Evolutionary conservation across 2,888 invertebrate genomes (phyloP).

Genomic region (Quadriops clusia): DNA sequence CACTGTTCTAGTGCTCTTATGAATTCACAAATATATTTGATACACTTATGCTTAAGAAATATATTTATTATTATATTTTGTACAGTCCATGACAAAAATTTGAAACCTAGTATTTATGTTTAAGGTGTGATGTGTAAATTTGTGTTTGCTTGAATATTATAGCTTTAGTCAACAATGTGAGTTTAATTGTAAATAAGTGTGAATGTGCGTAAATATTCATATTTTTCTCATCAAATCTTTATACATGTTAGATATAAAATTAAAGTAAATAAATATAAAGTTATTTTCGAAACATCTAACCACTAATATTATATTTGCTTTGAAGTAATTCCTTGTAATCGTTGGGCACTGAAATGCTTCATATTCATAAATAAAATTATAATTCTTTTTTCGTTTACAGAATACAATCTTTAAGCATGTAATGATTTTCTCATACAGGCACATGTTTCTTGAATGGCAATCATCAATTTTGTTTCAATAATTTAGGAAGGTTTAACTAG

Average conservation of each 20-base stretch:
- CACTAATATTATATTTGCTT: conserved; percentile 8
- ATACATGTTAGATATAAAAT: conserved; percentile 22
- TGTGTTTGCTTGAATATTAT: neutral
- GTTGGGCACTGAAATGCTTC: conserved; percentile 30
- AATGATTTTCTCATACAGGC: too few species aligned
- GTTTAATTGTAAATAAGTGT: conserved; percentile 22
- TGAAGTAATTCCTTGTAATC: conserved; percentile 5
- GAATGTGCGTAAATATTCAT: conserved; percentile 30
- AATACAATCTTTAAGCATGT: neutral
- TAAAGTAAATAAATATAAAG: conserved; percentile 13
- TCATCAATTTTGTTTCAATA: too few species aligned
- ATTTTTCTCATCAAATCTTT: conserved; percentile 27
- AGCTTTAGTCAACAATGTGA: neutral
- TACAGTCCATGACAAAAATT: neutral
- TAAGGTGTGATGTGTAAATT: neutral
- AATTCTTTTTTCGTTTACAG: neutral
- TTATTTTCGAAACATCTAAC: conserved; percentile 4
- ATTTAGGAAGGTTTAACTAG: too few species aligned
- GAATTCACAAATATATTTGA: conserved; percentile 1
- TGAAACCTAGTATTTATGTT: neutral
- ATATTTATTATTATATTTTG: conserved; percentile 3
- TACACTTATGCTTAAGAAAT: conserved; percentile 1
- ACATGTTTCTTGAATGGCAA: too few species aligned
- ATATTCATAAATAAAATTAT: conserved; percentile 12
- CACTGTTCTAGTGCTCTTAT: conserved; percentile 16